Percentiles rank a stretch among this genome's conserved stretches.
These are phyloP conservation scores for Acrocyrtus sp. DNA, from an alignment of 2,888 invertebrate species.

Conservation along the genomic window DNA sequence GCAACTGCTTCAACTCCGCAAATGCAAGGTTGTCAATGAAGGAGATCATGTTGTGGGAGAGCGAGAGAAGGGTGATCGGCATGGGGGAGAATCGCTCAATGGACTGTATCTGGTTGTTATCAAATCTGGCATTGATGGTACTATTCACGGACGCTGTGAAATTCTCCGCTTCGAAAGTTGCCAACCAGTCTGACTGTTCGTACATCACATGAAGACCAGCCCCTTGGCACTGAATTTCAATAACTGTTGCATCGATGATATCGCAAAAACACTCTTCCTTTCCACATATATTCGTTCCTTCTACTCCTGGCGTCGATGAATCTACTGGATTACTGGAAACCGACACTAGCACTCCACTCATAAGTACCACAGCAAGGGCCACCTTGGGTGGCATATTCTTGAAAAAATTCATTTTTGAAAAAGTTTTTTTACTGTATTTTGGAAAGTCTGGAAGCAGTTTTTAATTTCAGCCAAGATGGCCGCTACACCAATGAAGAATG, in stretches of 20 bases:
- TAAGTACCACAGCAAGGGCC: neutral
- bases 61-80: slow-evolving; percentile 38
- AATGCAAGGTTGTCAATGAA: slow-evolving; percentile 56
- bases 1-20: slow-evolving; percentile 43
- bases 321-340: neutral
- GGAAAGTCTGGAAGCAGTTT: too few species aligned
- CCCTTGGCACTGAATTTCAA: slow-evolving; percentile 27
- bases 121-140: slow-evolving; percentile 45
- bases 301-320: neutral
- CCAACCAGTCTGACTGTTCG: slow-evolving; percentile 47
- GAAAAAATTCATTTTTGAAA: neutral
- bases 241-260: neutral
- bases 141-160: neutral
- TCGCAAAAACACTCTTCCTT: slow-evolving; percentile 32
- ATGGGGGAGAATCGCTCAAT: slow-evolving; percentile 39
- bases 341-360: neutral
- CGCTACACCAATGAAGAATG: too few species aligned
- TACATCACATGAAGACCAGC: slow-evolving; percentile 26
- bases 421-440: too few species aligned
- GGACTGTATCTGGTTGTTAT: slow-evolving; percentile 37
- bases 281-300: slow-evolving; percentile 29
- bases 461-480: too few species aligned
- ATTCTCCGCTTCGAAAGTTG: slow-evolving; percentile 43
- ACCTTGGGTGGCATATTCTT: neutral
- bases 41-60: slow-evolving; percentile 49